Evolutionary conservation across 2,888 invertebrate species (phyloP).

Genomic region (Cantharis nigra): DNA sequence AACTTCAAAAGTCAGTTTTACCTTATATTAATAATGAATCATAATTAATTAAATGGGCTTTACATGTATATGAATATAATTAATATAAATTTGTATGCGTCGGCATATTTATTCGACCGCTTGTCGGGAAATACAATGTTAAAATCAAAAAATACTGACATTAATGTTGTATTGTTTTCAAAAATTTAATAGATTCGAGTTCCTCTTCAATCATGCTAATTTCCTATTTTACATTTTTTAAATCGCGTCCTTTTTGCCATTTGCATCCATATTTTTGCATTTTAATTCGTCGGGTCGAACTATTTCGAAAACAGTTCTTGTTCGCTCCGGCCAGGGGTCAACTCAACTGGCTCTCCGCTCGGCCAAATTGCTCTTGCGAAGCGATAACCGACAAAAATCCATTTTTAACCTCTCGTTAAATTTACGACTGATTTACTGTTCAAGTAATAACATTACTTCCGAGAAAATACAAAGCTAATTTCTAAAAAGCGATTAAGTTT

Average conservation of each 20-base stretch:
- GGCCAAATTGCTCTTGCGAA: not conserved
- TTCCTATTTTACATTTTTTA: not conserved
- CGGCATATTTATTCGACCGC: slow-evolving; percentile 11
- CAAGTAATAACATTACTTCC: not conserved
- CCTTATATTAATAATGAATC: slow-evolving; percentile 13
- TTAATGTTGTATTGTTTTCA: slow-evolving; percentile 28
- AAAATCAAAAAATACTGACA: slow-evolving; percentile 11
- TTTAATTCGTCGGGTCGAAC: not conserved
- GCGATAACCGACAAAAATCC: not conserved
- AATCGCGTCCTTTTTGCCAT: not conserved
- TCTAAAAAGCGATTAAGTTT: slow-evolving; percentile 35
- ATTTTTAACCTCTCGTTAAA: not conserved
- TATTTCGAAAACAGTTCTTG: not conserved
- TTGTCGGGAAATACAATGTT: slow-evolving; percentile 18
- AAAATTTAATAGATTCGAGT: slow-evolving; percentile 24
- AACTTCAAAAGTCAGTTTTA: not conserved
- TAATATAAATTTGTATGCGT: slow-evolving; percentile 25
- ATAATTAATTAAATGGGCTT: slow-evolving; percentile 24
- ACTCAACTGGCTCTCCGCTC: not conserved
- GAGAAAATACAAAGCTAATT: slow-evolving; percentile 28
- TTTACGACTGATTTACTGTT: not conserved
- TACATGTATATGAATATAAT: slow-evolving; percentile 14
- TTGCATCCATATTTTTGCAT: not conserved
- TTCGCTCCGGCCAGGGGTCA: not conserved
- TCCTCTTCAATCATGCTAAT: slow-evolving; percentile 12